Evolutionary conservation across 1,140 invertebrate species (phyloP), one percentile per base, ranked within the genome.

Genomic region (Ridgeia piscesae): DNA sequence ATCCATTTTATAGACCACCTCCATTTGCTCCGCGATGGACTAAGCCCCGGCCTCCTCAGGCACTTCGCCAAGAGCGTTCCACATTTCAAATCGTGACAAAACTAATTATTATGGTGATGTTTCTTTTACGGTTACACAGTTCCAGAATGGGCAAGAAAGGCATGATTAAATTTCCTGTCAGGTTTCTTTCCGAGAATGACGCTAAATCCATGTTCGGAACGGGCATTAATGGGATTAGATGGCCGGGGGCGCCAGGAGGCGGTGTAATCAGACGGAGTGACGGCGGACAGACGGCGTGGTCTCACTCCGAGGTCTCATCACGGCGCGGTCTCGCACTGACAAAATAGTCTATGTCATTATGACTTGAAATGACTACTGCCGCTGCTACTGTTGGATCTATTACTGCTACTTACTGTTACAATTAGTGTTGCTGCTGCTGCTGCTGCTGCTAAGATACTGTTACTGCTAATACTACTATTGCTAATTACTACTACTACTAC

Each of bases 141-240:
- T 14, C 11, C 58, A 77, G 58, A 77, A 77, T 77, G 58, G 58
- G 58, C 58, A 77, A 77, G 58, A 77, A 77, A 77, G 58, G 58
- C 58, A 77, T 77, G 17, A 77, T 77, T 77, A 77, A 77, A 77
- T 77, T 77, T 77, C 58, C 58, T 77, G 58, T 77, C 58, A 77
- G 58, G 58, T 77, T 77, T 77, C 58, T 77, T 6, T 77, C 58
- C 58, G 6, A 77, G 58, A 77, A 77, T 27, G 27, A 4, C 14
- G 27, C 58, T 17, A 77, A 77, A 77, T 77, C 14, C 58, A 77
- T 77, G 58, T 77, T 77, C 8, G 11, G 58, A 77, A 21, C 58
- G 27, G 6, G 58, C 58, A 77, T 77, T 77, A 77, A 77, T 77
- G 58, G 58, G 58, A 77, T 77, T 21, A 77, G 58, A 77, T 77